Evolutionary conservation across 2,797 vertebrate species (phyloP).

Genomic region (Todus mexicanus): DNA sequence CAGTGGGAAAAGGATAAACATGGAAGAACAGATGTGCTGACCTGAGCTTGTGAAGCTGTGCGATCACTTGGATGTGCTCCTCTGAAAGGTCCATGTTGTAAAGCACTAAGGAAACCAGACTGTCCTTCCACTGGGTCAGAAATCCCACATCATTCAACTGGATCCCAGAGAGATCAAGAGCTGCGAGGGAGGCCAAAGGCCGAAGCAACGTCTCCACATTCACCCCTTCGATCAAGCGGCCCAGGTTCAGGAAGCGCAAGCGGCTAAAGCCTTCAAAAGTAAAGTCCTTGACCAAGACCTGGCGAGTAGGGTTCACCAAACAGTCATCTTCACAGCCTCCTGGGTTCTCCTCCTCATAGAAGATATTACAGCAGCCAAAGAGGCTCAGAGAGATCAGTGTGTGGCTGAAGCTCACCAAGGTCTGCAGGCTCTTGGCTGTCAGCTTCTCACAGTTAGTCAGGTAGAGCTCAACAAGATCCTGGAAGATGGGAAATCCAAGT

Average conservation of each 20-base stretch:
- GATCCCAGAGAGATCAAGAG: constrained; percentile 90
- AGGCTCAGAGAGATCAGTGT: constrained; percentile 92
- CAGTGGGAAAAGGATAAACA: not conserved
- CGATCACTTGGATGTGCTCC: constrained; percentile 86
- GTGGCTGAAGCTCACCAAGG: constrained; percentile 86
- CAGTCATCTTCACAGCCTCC: constrained; percentile 83
- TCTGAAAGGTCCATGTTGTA: constrained; percentile 96
- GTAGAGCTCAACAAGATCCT: constrained; percentile 96
- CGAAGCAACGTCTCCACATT: constrained; percentile 86
- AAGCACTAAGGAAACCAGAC: constrained; percentile 90
- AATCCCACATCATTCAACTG: constrained; percentile 85
- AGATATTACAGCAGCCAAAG: constrained; percentile 91
- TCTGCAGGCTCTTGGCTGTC: constrained; percentile 89
- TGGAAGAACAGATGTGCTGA: constrained; percentile 59
- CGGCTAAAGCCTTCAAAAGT: constrained; percentile 92
- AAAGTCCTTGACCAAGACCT: constrained; percentile 89
- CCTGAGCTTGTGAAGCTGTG: constrained; percentile 90
- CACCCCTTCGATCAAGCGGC: constrained; percentile 84
- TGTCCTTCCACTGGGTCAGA: constrained; percentile 91
- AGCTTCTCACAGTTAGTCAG: constrained; percentile 93
- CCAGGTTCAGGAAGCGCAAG: constrained; percentile 90
- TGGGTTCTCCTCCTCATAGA: constrained; percentile 86
- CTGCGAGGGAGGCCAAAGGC: constrained; percentile 84
- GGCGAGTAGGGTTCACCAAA: constrained; percentile 81
- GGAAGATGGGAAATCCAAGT: not conserved